A percentile compares a stretch with the other conserved stretches of the same genome.
These are phyloP conservation scores for Dolichopus griseipennis DNA, from an alignment of 2,888 invertebrate species.

Conservation along the genomic window DNA sequence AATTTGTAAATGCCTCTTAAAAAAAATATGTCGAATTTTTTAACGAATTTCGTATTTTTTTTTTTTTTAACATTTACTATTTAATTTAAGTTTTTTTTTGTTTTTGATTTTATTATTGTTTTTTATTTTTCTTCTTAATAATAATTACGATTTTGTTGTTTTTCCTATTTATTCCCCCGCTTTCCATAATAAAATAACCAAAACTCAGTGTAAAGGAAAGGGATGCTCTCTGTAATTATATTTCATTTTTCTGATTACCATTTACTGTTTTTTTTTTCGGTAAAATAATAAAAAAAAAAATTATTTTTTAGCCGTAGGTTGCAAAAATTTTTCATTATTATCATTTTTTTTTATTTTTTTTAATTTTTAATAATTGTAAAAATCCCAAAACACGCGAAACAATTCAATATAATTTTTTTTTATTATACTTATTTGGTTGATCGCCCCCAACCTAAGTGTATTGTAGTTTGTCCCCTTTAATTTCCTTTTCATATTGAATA, in stretches of 20 bases:
- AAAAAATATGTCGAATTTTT: background rate
- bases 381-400: constrained; percentile 1
- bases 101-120: background rate
- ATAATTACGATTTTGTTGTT: background rate
- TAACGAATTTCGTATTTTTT: background rate
- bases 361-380: background rate
- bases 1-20: background rate
- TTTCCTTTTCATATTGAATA: background rate
- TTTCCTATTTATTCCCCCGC: background rate
- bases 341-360: background rate
- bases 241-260: constrained; percentile 6
- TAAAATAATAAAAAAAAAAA: background rate
- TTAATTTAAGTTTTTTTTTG: background rate
- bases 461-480: background rate
- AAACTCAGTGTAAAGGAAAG: background rate
- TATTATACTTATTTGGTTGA: background rate
- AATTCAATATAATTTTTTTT: background rate
- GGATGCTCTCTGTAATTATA: background rate
- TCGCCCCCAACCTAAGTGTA: background rate
- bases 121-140: background rate
- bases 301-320: constrained; percentile 4
- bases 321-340: constrained; percentile 1
- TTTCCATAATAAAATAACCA: no score
- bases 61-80: background rate
- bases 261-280: background rate